Conservation (phyloP, 2,113 vertebrate species). For the Toxotes jaculatrix region DNA sequence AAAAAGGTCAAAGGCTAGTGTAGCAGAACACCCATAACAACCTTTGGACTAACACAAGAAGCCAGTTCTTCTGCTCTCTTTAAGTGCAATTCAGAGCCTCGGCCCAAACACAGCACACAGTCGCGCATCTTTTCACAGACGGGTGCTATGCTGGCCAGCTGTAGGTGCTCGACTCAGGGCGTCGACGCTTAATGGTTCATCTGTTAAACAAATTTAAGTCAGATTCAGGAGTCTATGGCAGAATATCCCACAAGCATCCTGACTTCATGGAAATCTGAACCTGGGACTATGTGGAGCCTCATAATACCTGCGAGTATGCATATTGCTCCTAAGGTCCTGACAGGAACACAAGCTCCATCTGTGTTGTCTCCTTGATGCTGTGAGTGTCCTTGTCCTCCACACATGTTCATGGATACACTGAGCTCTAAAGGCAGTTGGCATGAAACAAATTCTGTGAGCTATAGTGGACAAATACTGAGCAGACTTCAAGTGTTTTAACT, state of each 20-base stretch:
- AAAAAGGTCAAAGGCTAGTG: constrained; percentile 44
- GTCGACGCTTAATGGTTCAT: constrained; percentile 37
- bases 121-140: constrained; percentile 13
- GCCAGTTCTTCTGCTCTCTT: constrained; percentile 19
- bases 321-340: constrained; percentile 6
- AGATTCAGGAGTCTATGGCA: not conserved
- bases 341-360: constrained; percentile 22
- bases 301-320: not conserved
- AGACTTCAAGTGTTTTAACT: not conserved
- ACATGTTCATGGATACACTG: constrained; percentile 22
- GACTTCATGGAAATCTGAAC: constrained; percentile 20
- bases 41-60: constrained; percentile 36
- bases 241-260: not conserved
- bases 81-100: constrained; percentile 24
- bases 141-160: constrained; percentile 35
- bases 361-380: constrained; percentile 14
- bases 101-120: constrained; percentile 12
- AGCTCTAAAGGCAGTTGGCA: not conserved
- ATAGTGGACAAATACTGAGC: constrained; percentile 4
- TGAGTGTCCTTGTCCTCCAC: constrained; percentile 13
- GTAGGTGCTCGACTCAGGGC: constrained; percentile 32
- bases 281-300: constrained; percentile 15
- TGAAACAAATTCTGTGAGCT: not conserved
- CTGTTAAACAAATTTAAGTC: constrained; percentile 47
- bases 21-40: constrained; percentile 47